Evolutionary conservation across 2,797 vertebrate species (phyloP), one percentile per base, ranked within the genome.

Genomic region (Notolabrus celidotus): DNA sequence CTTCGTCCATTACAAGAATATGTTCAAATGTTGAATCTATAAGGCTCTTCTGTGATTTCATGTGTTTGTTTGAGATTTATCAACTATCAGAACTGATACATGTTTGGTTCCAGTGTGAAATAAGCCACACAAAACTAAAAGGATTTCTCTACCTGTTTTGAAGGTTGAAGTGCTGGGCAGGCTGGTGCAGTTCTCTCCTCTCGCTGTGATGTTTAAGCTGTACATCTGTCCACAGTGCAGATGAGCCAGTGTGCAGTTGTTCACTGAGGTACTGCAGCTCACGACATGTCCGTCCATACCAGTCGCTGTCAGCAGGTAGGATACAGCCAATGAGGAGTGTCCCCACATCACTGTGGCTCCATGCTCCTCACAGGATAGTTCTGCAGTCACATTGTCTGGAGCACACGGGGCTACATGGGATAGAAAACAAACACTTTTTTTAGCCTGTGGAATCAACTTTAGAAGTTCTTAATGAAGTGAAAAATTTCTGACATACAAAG

Each of bases 141-240:
- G n/a, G n/a, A 1, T n/a, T 7, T 27, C 16, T 67, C 20, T 72
- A 95, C 94, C 91, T 75, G 93, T 86, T 16, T 22, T 83, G 75
- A 93, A 90, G 51, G 67, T 57, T 3, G 86, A 39, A 0, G 41
- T 61, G 62, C 76, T 82, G 61, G 88, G 54, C 1, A 33, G 29
- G 64, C 93, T 94, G 62, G 71, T 90, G 79, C 94, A 95, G 79
- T 75, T 83, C 9, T 77, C 82, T 22, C 83, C 79, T 0, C 33
- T 85, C 61, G 93, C 93, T 0, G 76, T 87, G 76, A 95, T 43
- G 27, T 27, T 90, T 9, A 92, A 2, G 3, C 7, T 22, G 54
- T 94, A 95, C 0, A 16, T 1, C 76, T 93, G 90, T 17, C 93
- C 89, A 0, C 94, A 95, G 61, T 56, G 88, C 83, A 95, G 85